phyloP scores from a whole-genome alignment of 2,797 vertebrate species.

The Manis crassicaudata region DNA sequence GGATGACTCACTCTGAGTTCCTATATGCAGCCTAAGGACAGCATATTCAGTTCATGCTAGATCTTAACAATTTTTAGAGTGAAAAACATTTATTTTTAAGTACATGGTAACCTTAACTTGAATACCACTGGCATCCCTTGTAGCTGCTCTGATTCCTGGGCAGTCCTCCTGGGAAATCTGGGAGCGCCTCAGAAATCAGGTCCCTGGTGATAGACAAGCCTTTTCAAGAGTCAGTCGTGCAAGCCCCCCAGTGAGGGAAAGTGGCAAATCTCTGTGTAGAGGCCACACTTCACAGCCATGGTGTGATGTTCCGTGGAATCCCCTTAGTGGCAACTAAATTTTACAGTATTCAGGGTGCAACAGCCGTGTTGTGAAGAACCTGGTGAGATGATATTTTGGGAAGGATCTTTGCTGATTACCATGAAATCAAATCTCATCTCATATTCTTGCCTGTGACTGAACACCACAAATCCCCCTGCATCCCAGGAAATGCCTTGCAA shows the following conservation, averaged over 20 bases:
- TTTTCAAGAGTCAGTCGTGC: not conserved
- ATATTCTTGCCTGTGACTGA: not conserved
- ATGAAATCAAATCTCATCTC: not conserved
- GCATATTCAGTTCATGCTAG: not conserved
- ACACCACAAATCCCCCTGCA: not conserved
- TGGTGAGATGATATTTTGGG: not conserved
- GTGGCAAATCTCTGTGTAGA: not conserved
- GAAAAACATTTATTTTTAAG: not conserved
- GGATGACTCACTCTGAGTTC: not conserved
- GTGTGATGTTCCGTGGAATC: not conserved
- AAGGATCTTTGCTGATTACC: not conserved
- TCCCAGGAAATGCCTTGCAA: not conserved
- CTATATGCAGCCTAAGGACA: not conserved
- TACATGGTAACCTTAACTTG: not conserved
- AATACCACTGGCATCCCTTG: not conserved
- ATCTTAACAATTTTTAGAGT: not conserved
- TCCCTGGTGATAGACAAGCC: not conserved
- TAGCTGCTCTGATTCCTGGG: not conserved
- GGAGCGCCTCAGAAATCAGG: not conserved
- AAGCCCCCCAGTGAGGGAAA: not conserved
- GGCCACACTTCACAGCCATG: not conserved
- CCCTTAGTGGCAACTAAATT: not conserved
- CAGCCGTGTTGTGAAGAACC: not conserved
- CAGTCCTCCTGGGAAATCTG: not conserved
- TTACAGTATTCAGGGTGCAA: not conserved